These are phyloP conservation scores for Cyrtodaria siliqua DNA, from an alignment of 2,888 invertebrate genomes.

Conservation along the genomic window DNA sequence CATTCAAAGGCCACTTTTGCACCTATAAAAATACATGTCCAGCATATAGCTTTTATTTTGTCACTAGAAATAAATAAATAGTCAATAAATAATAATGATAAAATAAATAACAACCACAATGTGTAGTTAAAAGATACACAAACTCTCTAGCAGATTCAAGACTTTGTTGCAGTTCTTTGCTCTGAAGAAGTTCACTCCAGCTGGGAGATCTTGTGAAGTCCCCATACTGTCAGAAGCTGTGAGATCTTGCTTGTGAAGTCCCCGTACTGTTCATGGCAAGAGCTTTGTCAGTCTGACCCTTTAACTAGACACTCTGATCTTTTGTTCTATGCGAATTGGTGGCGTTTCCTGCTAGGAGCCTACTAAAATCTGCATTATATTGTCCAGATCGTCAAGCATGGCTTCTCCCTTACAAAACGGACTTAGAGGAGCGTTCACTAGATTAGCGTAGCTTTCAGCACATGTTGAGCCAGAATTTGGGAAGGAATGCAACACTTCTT, in stretches of 20 bases:
- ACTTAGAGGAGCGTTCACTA: constrained; percentile 60
- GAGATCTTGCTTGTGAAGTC: neutral
- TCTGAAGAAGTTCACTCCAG: too few species aligned
- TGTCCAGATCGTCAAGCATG: constrained; percentile 88
- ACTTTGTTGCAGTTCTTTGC: too few species aligned
- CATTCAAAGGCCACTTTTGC: constrained; percentile 20
- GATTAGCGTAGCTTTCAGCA: constrained; percentile 64
- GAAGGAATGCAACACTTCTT: constrained; percentile 85
- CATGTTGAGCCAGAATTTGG: constrained; percentile 74
- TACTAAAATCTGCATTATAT: constrained; percentile 91
- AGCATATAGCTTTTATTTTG: neutral
- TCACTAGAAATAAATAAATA: neutral
- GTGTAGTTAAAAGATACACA: constrained; percentile 2
- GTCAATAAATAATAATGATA: constrained; percentile 6
- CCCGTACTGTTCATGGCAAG: neutral
- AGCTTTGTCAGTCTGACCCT: neutral
- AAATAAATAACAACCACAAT: constrained; percentile 1
- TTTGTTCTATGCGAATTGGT: neutral
- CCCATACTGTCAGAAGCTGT: neutral
- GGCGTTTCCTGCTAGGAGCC: constrained; percentile 84
- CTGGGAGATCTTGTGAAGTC: too few species aligned
- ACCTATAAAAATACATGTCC: constrained; percentile 8
- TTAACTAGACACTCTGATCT: neutral
- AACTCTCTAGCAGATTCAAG: too few species aligned
- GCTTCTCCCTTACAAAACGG: constrained; percentile 80